These are phyloP conservation scores for Anoplophora glabripennis DNA, from an alignment of 1,140 invertebrate species.

Conservation along the genomic window DNA sequence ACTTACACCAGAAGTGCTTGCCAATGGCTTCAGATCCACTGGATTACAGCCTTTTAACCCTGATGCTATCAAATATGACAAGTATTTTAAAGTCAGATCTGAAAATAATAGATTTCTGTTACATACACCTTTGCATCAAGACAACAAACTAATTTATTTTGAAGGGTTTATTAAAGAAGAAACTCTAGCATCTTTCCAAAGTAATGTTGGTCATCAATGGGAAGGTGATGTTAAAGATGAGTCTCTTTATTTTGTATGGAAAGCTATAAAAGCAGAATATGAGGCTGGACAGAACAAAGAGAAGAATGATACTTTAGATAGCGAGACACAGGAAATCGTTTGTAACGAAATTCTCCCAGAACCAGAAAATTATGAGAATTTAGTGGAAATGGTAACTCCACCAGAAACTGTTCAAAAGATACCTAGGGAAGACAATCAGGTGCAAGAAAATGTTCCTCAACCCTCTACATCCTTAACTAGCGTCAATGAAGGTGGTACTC, in stretches of 20 bases:
- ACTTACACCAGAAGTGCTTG: constrained; percentile 20
- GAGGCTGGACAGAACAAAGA: neutral
- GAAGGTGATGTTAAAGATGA: neutral
- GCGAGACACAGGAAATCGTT: neutral
- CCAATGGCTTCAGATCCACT: constrained; percentile 29
- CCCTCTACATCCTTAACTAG: neutral
- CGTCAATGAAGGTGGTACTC: neutral
- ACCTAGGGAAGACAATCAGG: neutral
- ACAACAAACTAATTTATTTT: neutral
- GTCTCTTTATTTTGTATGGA: no score
- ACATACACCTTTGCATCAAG: neutral
- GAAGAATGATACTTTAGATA: neutral
- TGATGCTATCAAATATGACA: constrained; percentile 13
- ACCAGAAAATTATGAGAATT: neutral
- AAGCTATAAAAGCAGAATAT: no score
- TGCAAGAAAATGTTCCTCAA: neutral
- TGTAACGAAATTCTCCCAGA: neutral
- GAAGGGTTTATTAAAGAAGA: no score
- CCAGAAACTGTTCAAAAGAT: neutral
- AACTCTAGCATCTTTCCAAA: no score
- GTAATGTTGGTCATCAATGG: neutral
- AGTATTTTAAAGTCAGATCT: neutral
- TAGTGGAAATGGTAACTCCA: neutral
- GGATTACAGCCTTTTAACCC: constrained; percentile 26
- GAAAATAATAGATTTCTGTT: neutral